Evolutionary conservation across 2,113 vertebrate species (phyloP).

Genomic region (Etia nguti): DNA sequence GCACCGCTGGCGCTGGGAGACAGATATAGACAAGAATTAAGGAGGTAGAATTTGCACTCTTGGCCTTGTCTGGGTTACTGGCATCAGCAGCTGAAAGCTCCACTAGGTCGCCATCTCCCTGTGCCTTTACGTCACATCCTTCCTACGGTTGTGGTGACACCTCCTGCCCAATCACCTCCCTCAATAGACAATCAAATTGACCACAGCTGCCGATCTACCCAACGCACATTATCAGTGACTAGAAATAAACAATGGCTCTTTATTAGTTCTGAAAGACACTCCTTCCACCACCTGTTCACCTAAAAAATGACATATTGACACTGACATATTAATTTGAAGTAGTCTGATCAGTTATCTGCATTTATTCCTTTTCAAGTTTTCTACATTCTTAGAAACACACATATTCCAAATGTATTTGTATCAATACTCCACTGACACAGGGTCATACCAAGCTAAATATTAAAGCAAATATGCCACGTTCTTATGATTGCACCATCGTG

Average conservation of each 20-base stretch:
- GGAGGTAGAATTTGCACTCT: slow-evolving; percentile 52
- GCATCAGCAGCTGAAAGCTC: slow-evolving; percentile 65
- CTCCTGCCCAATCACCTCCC: neutral
- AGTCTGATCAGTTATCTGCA: neutral
- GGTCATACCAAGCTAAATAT: neutral
- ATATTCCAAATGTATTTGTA: neutral
- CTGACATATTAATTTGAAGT: neutral
- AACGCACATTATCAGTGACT: neutral
- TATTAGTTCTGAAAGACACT: slow-evolving; percentile 10
- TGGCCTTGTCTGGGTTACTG: slow-evolving; percentile 62
- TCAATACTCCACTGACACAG: neutral
- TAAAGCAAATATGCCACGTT: neutral
- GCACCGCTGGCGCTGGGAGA: slow-evolving; percentile 41
- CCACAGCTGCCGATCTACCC: slow-evolving; percentile 27
- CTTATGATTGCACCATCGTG: neutral
- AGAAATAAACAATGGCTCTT: slow-evolving; percentile 34
- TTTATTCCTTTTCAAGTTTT: neutral
- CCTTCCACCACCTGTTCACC: slow-evolving; percentile 2
- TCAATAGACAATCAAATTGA: neutral
- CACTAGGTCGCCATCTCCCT: neutral
- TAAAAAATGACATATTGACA: neutral
- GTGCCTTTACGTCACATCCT: slow-evolving; percentile 45
- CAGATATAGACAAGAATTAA: slow-evolving; percentile 71
- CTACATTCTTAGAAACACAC: neutral
- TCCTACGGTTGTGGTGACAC: neutral